Percentiles rank a stretch among this genome's conserved stretches.
phyloP scores from a whole-genome alignment of 92 coral and sea anemone genomes.

The Zoanthus gigantus region DNA sequence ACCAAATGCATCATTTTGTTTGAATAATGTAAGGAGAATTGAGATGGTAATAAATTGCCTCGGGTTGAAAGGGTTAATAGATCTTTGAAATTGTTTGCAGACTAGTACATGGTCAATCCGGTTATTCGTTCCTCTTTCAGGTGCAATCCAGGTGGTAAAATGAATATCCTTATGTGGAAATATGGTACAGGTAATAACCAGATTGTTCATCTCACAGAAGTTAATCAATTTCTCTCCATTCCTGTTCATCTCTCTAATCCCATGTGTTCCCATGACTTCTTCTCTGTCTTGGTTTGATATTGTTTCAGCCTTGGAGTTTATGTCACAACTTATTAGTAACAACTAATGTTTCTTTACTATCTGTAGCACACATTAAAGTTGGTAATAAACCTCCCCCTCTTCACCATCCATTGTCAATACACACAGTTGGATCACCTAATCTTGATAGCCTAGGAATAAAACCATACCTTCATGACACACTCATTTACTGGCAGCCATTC shows the following conservation, averaged over 20 bases:
- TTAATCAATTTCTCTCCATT: not conserved
- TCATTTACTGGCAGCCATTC: constrained; percentile 53
- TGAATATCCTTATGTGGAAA: constrained; percentile 10
- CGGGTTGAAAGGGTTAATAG: not conserved
- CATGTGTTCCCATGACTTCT: constrained; percentile 25
- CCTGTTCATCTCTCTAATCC: not conserved
- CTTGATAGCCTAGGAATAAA: constrained; percentile 36
- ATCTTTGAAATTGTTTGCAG: not conserved
- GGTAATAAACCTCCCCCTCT: constrained; percentile 14
- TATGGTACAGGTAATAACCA: constrained; percentile 17
- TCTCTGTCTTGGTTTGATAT: constrained; percentile 12
- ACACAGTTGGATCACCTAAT: no score
- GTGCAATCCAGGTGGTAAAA: not conserved
- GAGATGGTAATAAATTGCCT: no score
- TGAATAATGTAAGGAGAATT: no score
- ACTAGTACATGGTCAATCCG: constrained; percentile 2
- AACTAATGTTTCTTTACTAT: not conserved
- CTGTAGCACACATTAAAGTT: constrained; percentile 6
- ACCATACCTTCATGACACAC: constrained; percentile 50
- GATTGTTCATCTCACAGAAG: constrained; percentile 24
- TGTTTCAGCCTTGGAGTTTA: not conserved
- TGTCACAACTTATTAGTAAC: not conserved
- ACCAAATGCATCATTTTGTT: no score
- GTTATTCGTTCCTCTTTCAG: not conserved
- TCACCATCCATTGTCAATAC: constrained; percentile 7